phyloP scores from a whole-genome alignment of 2,888 invertebrate genomes.

The Lycaena phlaeas region DNA sequence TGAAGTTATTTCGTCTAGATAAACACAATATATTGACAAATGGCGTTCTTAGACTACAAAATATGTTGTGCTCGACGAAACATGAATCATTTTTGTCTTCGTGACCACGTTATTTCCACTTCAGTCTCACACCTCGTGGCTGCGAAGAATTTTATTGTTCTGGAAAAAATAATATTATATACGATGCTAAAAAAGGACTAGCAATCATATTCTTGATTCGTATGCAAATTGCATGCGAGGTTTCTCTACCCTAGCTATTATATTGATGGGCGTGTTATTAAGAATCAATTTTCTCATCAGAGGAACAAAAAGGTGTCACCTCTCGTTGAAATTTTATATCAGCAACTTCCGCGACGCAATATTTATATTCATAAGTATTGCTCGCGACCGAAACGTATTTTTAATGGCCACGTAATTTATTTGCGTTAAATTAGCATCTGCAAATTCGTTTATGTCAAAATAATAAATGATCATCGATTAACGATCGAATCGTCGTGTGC shows the following conservation, averaged over 20 bases:
- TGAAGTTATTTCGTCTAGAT: conserved; percentile 12
- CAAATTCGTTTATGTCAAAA: neutral
- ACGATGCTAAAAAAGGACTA: conserved; percentile 14
- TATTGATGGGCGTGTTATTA: conserved; percentile 52
- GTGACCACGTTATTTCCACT: conserved; percentile 19
- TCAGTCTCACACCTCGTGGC: conserved; percentile 11
- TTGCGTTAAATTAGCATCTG: neutral
- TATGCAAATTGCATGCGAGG: conserved; percentile 42
- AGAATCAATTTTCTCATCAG: conserved; percentile 57
- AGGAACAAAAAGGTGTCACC: conserved; percentile 19
- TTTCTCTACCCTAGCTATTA: conserved; percentile 33
- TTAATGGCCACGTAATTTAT: neutral
- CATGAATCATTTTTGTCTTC: conserved; percentile 20
- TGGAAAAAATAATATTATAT: conserved; percentile 12
- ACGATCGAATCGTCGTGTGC: conserved; percentile 8
- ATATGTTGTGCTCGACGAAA: conserved; percentile 11
- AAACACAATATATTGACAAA: conserved; percentile 18
- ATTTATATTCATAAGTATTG: neutral
- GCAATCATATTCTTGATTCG: conserved; percentile 28
- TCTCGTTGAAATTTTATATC: conserved; percentile 7
- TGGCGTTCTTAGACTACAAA: conserved; percentile 16
- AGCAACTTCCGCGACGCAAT: conserved; percentile 17
- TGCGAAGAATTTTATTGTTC: conserved; percentile 2
- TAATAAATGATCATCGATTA: neutral
- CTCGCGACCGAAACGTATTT: neutral